phyloP scores from a whole-genome alignment of 2,113 vertebrate species.

The Catharus bicknelli region DNA sequence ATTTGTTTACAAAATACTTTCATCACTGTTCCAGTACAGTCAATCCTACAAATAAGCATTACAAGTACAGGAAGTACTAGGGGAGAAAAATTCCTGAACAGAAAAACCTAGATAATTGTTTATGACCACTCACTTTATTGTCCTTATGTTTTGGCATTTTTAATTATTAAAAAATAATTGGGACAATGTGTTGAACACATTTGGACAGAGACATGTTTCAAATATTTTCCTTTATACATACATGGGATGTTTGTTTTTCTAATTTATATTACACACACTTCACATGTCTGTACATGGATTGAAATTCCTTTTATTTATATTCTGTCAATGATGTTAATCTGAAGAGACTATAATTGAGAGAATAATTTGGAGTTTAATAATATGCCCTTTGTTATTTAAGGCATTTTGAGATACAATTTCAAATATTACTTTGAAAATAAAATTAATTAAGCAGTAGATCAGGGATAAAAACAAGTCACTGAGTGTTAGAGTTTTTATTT shows the following conservation, averaged over 20 bases:
- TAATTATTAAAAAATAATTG: background rate
- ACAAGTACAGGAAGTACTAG: background rate
- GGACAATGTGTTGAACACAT: background rate
- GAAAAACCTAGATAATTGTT: background rate
- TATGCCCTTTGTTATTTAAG: too few species aligned
- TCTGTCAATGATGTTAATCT: background rate
- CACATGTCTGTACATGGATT: background rate
- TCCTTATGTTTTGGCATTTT: background rate
- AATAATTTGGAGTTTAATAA: background rate
- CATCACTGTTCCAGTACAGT: background rate
- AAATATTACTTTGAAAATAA: background rate
- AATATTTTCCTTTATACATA: background rate
- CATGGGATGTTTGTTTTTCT: background rate
- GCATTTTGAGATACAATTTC: background rate
- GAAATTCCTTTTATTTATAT: background rate
- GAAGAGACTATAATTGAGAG: background rate
- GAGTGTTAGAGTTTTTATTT: background rate
- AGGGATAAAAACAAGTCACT: background rate
- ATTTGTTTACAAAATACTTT: background rate
- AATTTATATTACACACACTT: background rate
- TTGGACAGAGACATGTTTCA: background rate
- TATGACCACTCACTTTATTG: background rate
- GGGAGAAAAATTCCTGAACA: background rate
- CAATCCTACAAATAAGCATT: background rate
- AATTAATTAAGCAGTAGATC: background rate